Conservation (phyloP, 2,797 vertebrate species). For the Peromyscus aztecus region DNA sequence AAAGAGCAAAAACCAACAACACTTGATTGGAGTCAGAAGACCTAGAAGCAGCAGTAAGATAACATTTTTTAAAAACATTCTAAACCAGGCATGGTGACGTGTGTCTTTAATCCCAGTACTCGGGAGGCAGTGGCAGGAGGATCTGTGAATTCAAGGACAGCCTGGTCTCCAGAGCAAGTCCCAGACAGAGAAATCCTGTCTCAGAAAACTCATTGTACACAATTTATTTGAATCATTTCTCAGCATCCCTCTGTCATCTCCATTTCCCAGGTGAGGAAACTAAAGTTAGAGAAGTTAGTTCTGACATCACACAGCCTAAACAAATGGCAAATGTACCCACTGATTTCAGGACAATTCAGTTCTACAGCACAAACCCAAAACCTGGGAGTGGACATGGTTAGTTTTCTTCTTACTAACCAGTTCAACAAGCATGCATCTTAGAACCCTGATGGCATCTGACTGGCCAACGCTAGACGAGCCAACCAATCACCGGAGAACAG, state of each 20-base stretch:
- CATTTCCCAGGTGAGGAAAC: background rate
- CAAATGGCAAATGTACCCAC: background rate
- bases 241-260: background rate
- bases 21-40: background rate
- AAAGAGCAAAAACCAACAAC: background rate
- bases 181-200: too few species aligned
- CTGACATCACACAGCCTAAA: background rate
- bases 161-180: too few species aligned
- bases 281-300: background rate
- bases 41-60: background rate
- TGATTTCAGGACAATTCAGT: background rate
- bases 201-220: background rate
- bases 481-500: background rate
- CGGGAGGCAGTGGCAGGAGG: too few species aligned
- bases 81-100: background rate
- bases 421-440: too few species aligned
- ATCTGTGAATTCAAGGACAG: too few species aligned
- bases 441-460: background rate
- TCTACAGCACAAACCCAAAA: background rate
- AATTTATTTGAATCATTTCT: background rate
- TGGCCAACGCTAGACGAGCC: background rate
- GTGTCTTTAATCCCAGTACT: too few species aligned
- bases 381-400: background rate
- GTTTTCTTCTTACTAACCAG: too few species aligned
- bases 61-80: background rate